Conservation (phyloP, 2,113 vertebrate genomes). For the Mobula birostris region DNA sequence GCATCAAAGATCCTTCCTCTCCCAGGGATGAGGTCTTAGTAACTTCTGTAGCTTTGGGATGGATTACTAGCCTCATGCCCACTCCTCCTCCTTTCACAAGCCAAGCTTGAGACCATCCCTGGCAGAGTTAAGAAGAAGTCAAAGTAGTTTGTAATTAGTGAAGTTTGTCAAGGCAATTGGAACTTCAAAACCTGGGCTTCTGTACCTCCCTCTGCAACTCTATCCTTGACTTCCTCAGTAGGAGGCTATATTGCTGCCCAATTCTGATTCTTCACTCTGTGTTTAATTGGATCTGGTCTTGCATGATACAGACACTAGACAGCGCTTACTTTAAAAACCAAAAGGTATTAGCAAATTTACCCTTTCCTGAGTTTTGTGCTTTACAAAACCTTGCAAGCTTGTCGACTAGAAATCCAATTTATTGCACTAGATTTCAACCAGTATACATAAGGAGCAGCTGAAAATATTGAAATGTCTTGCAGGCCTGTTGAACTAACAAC, state of each 20-base stretch:
- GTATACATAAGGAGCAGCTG: not conserved
- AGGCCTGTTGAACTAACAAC: too few relatives aligned
- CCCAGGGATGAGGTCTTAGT: too few relatives aligned
- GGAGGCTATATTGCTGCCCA: too few relatives aligned
- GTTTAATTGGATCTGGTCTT: not conserved
- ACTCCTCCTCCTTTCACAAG: too few relatives aligned
- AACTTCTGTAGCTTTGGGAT: too few relatives aligned
- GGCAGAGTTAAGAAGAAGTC: too few relatives aligned
- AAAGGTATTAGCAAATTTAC: not conserved
- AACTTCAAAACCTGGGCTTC: not conserved
- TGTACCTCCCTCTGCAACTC: too few relatives aligned
- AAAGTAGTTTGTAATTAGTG: not conserved
- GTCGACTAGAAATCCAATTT: not conserved
- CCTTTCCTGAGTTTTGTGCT: not conserved
- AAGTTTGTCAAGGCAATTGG: not conserved
- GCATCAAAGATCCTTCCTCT: too few relatives aligned
- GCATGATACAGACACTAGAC: not conserved
- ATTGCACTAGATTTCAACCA: not conserved
- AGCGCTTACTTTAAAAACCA: not conserved
- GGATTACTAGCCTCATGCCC: too few relatives aligned
- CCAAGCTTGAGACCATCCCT: too few relatives aligned
- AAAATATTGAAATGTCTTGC: not conserved
- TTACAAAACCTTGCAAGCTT: not conserved
- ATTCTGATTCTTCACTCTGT: not conserved
- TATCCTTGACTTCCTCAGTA: too few relatives aligned